Base-by-base conservation (phyloP, 2,113 vertebrate genomes). In the Hypomesus transpacificus region DNA sequence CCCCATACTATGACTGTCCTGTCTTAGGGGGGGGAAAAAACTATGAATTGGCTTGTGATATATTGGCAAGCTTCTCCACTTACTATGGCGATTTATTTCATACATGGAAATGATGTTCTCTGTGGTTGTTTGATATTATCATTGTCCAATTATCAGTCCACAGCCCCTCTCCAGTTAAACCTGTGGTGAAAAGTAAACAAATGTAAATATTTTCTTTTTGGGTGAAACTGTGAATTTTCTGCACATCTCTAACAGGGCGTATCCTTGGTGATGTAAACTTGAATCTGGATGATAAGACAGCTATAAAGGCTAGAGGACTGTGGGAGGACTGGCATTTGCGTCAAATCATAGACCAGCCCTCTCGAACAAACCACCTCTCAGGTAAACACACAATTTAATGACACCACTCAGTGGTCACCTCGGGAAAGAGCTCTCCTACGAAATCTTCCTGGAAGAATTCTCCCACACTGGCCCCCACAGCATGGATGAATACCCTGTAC, bases 321-420 rank as follows among this genome's bases (percentile, higher is more conserved):
- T 92, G 92, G 92, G 92, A 93, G 74, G 92, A 93, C 87, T 93
- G 92, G 92, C 92, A 92, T 80, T 79, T 93, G 74, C 90, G 92
- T 71, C 92, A 93, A 74, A 89, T 93, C 61, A 92, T 92, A 60
- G 92, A 93, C 75, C 91, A 93, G 68, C 90, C 92, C 3, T 82
- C 88, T 51, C 89, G 92, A 84, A 82, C 81, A 3, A 92, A 91
- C 78, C 92, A 93, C 8, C 90, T 93, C 62, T 92, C 92, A 90
- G 92, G 92, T 93, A 82, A 86, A 14, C 11, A 14, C 39, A 5
- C 34, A 22, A 7, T 71, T 65, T 39, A 21, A 21, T 21, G 6
- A 24, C 14, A 57, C 24, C 46, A 17, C 17, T 34, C 31, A 14
- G 13, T 24, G 62, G 9, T 26, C 16, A 46, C 60, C 24, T 46